Conservation (phyloP, 1,140 invertebrate species). For the Cydia pomonella region DNA sequence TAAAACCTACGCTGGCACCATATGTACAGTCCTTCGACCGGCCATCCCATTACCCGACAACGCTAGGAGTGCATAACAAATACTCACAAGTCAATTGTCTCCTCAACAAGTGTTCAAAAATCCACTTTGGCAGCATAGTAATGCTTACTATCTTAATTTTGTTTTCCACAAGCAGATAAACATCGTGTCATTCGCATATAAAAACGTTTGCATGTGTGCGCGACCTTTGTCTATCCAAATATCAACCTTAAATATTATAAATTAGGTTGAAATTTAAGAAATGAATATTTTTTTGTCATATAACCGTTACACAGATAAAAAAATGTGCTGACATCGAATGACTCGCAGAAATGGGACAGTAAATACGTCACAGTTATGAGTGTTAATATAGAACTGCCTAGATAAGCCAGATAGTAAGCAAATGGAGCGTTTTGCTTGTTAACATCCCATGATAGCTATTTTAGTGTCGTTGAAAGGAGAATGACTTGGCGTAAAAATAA, state of each 20-base stretch:
- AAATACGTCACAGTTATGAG: background rate
- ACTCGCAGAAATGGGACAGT: background rate
- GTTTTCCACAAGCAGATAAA: background rate
- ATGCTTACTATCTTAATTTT: conserved; percentile 3
- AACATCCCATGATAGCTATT: background rate
- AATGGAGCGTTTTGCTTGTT: background rate
- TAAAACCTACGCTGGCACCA: no score
- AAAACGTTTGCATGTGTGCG: background rate
- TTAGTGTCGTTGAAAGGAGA: no score
- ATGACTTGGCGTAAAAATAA: no score
- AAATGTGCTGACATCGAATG: conserved; percentile 4
- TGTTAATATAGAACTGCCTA: background rate
- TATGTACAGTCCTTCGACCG: no score
- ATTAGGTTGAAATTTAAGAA: background rate
- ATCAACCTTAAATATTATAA: background rate
- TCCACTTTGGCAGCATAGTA: conserved; percentile 7
- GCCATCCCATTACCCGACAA: no score
- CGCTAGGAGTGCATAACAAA: no score
- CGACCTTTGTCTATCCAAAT: background rate
- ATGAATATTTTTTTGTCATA: background rate
- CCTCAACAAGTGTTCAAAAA: background rate
- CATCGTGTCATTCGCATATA: background rate
- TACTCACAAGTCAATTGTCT: background rate
- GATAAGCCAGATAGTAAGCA: background rate
- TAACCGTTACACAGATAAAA: conserved; percentile 5